phyloP scores from a whole-genome alignment of 1,140 invertebrate species.

The Druon quercuslanigerum region DNA sequence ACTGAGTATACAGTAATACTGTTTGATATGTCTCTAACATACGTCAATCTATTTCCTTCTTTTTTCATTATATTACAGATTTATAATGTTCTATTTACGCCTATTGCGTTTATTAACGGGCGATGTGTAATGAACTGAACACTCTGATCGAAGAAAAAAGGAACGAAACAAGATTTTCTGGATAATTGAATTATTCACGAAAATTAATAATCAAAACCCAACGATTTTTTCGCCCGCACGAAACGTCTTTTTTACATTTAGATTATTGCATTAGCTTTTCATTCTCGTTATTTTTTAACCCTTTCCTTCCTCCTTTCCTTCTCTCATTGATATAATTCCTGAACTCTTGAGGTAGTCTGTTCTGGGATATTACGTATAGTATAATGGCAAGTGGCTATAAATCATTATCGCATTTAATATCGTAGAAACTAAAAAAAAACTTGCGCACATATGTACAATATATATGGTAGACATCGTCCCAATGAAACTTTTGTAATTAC shows the following conservation, averaged over 20 bases:
- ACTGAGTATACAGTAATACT: slow-evolving; percentile 72
- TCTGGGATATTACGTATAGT: slow-evolving; percentile 70
- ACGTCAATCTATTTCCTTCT: slow-evolving; percentile 49
- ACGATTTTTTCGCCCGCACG: slow-evolving; percentile 43
- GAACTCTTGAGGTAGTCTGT: slow-evolving; percentile 75
- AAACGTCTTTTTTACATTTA: slow-evolving; percentile 48
- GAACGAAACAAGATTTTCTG: slow-evolving; percentile 32
- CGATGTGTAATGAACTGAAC: slow-evolving; percentile 52
- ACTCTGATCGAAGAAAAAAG: slow-evolving; percentile 41
- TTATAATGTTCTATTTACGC: slow-evolving; percentile 39
- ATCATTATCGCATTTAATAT: slow-evolving; percentile 49
- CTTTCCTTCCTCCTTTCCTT: slow-evolving; percentile 50
- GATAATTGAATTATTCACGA: not conserved
- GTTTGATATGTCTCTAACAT: slow-evolving; percentile 74
- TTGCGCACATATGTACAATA: slow-evolving; percentile 54
- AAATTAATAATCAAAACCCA: slow-evolving; percentile 34
- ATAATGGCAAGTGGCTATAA: slow-evolving; percentile 72
- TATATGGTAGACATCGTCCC: slow-evolving; percentile 47
- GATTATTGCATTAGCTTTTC: slow-evolving; percentile 73
- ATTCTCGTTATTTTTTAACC: slow-evolving; percentile 63
- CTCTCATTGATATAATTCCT: slow-evolving; percentile 64
- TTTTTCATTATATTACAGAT: slow-evolving; percentile 24
- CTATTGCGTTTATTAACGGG: slow-evolving; percentile 53
- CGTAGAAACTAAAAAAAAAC: slow-evolving; percentile 46
- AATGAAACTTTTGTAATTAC: slow-evolving; percentile 41